Conservation (phyloP, 2,888 invertebrate species). For the Corythucha ciliata region DNA sequence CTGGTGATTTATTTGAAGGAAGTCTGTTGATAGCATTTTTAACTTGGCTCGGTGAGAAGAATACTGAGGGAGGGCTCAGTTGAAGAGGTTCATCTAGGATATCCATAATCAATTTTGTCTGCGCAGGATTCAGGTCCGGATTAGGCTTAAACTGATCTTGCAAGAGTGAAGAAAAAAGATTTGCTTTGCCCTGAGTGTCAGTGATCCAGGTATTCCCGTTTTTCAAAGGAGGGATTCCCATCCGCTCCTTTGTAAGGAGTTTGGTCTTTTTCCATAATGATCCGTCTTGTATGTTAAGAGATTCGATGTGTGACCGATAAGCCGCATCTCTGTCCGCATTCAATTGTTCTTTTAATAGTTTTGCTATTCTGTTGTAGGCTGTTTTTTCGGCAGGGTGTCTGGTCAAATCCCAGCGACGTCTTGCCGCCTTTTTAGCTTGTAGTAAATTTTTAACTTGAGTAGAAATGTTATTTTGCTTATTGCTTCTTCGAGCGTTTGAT, state of each 20-base stretch:
- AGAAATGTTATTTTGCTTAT: too few relatives aligned
- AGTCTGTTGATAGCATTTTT: background rate
- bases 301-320: background rate
- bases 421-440: background rate
- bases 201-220: background rate
- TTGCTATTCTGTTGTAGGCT: slow-evolving; percentile 1
- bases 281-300: background rate
- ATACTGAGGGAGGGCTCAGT: background rate
- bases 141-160: background rate
- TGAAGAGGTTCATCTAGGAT: too few relatives aligned
- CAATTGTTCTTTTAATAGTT: background rate
- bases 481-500: too few relatives aligned
- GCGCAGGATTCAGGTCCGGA: too few relatives aligned
- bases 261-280: slow-evolving; percentile 2
- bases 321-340: background rate
- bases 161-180: background rate
- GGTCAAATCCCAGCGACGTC: background rate
- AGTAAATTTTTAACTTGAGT: background rate
- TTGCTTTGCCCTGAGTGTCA: background rate
- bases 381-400: background rate
- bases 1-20: background rate
- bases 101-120: too few relatives aligned
- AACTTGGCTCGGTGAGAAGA: background rate
- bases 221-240: background rate
- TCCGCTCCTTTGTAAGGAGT: background rate